phyloP scores from a whole-genome alignment of 1,140 invertebrate species.

The Oncopeltus fasciatus region DNA sequence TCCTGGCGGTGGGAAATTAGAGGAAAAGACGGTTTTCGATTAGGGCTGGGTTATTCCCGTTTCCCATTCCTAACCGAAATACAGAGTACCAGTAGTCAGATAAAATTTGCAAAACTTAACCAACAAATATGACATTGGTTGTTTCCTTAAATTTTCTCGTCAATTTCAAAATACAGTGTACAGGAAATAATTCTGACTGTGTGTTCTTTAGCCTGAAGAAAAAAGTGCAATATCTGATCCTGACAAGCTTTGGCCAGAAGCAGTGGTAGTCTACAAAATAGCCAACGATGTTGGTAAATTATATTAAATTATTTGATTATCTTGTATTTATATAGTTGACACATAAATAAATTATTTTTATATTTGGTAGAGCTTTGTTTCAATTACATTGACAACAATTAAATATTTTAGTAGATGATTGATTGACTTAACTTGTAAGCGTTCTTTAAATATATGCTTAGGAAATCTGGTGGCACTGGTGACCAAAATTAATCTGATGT shows the following conservation, averaged over 20 bases:
- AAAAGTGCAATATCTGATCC: slow-evolving; percentile 18
- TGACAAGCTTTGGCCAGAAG: slow-evolving; percentile 24
- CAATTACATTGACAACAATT: too few species aligned
- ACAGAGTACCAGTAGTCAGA: neutral
- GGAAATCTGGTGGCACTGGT: too few species aligned
- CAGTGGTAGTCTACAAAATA: slow-evolving; percentile 24
- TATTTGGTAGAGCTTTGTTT: too few species aligned
- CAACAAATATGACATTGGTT: neutral
- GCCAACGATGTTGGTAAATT: slow-evolving; percentile 24
- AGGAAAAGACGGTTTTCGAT: neutral
- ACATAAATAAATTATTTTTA: too few species aligned
- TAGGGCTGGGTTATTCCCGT: neutral
- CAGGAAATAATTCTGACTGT: too few species aligned
- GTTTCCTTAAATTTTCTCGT: neutral
- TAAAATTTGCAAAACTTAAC: neutral
- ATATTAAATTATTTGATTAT: too few species aligned
- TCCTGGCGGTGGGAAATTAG: neutral
- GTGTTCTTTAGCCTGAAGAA: neutral
- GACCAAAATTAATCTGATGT: too few species aligned
- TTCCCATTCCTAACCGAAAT: neutral
- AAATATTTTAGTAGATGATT: too few species aligned
- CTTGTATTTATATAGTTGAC: too few species aligned
- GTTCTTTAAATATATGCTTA: too few species aligned
- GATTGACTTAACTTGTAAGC: too few species aligned
- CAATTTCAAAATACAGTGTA: neutral